These are phyloP conservation scores for Drosophila fulvimacula DNA, from an alignment of 2,888 invertebrate genomes.

Conservation along the genomic window DNA sequence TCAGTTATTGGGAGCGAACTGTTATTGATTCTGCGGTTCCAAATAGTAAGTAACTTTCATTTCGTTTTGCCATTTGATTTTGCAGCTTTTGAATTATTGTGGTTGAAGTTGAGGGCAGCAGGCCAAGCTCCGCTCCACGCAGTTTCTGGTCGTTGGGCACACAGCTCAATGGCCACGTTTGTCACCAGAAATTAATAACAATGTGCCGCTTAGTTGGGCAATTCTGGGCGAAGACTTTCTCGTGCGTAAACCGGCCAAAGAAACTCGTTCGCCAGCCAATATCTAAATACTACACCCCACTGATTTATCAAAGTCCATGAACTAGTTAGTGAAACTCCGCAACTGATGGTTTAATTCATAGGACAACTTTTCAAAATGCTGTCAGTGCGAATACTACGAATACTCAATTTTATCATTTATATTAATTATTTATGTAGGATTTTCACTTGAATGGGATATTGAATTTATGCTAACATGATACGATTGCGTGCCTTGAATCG, in stretches of 20 bases:
- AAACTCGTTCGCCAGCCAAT: conserved; percentile 55
- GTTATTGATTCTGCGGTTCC: conserved; percentile 77
- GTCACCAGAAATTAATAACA: conserved; percentile 77
- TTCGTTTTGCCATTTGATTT: conserved; percentile 65
- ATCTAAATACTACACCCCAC: conserved; percentile 29
- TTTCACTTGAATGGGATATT: background rate
- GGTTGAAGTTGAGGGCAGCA: conserved; percentile 43
- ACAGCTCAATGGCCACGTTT: conserved; percentile 73
- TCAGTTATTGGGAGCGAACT: conserved; percentile 51
- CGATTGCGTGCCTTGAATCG: background rate
- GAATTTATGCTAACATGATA: background rate
- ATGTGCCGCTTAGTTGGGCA: conserved; percentile 74
- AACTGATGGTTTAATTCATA: background rate
- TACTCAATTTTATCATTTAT: background rate
- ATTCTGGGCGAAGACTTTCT: conserved; percentile 69
- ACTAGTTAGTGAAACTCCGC: conserved; percentile 43
- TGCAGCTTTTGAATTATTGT: conserved; percentile 44
- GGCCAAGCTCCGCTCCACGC: conserved; percentile 10
- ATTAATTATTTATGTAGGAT: background rate
- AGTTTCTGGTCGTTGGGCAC: conserved; percentile 61
- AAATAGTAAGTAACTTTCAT: conserved; percentile 67
- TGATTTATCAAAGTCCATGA: conserved; percentile 13
- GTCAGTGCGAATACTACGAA: background rate
- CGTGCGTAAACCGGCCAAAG: conserved; percentile 63
- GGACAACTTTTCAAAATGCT: background rate